Base-by-base conservation (phyloP, 2,113 vertebrate species). In the Melanerpes formicivorus region DNA sequence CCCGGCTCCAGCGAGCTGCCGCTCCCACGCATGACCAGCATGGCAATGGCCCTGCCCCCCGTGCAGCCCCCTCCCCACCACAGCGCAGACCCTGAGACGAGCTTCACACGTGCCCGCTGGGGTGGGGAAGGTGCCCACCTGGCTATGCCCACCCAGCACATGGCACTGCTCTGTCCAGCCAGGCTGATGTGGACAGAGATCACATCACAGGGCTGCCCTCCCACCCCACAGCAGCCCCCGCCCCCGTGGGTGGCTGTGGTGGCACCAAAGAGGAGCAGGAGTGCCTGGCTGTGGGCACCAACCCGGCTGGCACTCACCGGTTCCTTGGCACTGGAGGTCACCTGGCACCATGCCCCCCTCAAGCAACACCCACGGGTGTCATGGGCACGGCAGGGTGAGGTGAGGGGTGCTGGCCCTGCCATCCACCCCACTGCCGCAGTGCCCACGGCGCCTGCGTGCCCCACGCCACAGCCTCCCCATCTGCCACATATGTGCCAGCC, bases 21-120 rank as follows among this genome's bases (percentile, higher is more conserved):
- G 90, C 85, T 88, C 80, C 54, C 79, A 84, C 95, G 60, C 92
- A 94, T 83, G 92, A 86, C 89, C 90, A 78, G 89, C 81, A 84
- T 77, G 90, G 87, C 81, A 96, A 90, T 23, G 63, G 27, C 69
- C 58, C 69, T 80, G 60, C 58, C n/a, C 37, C n/a, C 37, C 37
- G 23, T n/a, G 14, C 91, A 62, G 58, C 67, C 69, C 88, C 90
- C 72, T 54, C 78, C 72, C 58, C 15, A 14, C 10, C 85, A 26
- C 60, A 9, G 64, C 88, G 59, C 3, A 48, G 30, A 34, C 71
- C 60, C 46, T 15, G 66, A 2, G 10, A 75, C 4, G 18, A 5
- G 27, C 17, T 23, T 34, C 30, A 74, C 3, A 3, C 4, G 2
- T 14, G 63, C 26, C 21, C 6, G 15, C 25, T 7, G 10, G 3